Evolutionary conservation across 2,888 invertebrate genomes (phyloP), one percentile per base, ranked within the genome.

Genomic region (Drosophila anceps): DNA sequence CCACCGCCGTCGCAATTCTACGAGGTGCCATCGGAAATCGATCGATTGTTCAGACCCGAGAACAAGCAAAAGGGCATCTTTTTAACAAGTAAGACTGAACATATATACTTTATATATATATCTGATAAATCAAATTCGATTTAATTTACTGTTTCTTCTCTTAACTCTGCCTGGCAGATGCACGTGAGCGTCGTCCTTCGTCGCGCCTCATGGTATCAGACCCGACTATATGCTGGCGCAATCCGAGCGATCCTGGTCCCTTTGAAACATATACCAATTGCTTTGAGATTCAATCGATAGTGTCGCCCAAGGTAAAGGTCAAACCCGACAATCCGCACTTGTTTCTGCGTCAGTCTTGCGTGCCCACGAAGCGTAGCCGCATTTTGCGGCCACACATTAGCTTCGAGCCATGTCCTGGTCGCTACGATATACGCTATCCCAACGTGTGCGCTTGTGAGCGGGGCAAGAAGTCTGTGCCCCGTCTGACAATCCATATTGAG

Each of bases 351-450:
- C 20, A 15, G 0, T 90, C 91, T 0, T 78, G 73, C 7, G 89
- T 92, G 15, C 92, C 92, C 3, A 64, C 78, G 0, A 81, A 77
- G 20, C 69, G 59, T 0, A 79, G 54, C 27, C 2, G 20, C 0
- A 31, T 66, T 0, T 44, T 88, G 1, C 41, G 59, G 8, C 65
- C 51, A 0, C 63, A 85, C 41, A 74, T 46, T 0, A 84, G 91
- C 8, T 92, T 91, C 33, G 66, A 69, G 6, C 90, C 91, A 0
- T 91, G 84, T 0, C 91, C 92, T 0, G 92, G 92, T 0, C 91
- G 92, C 2, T 92, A 92, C 54, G 88, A 91, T 4, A 71, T 59
- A 24, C 81, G 90, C 27, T 90, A 76, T 59, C 51, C 75, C 0
- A 63, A 72, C 4, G 60, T 69, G 5, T 91, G 92, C 54, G 71